Base-by-base conservation (phyloP, 1,140 invertebrate species). In the Riptortus pedestris region DNA sequence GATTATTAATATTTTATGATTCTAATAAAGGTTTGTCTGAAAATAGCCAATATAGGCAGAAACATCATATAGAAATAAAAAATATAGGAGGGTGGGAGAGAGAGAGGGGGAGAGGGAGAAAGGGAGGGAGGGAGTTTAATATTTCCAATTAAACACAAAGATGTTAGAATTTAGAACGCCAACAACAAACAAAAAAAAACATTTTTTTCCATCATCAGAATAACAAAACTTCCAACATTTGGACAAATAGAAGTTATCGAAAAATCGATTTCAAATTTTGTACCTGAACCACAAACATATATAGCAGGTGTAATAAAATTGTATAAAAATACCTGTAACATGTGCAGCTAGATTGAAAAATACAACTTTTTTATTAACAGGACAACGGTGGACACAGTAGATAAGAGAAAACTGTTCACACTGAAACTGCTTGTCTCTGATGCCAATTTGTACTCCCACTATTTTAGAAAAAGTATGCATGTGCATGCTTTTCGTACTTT, bases 391-490 rank as follows among this genome's bases (percentile, higher is more conserved):
- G 14, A 51, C 14, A 51, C 48, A 18, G 48, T 7, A 51, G 48
- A 51, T 51, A 51, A 51, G 20, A 51, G 9, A 51, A 51, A 51
- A 57, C 24, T 57, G 24, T 26, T 24, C 24, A 57, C 52, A 28
- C 24, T 57, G 52, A 16, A 57, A 57, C 52, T 57, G 52, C 52
- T 48, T 7, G 45, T 48, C 45, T 48, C 9, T 48, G 11, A 48
- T 48, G 45, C 45, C 11, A 57, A 57, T 57, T 12, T 24, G 5
- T 57, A 57, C 52, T 11, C 52, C 52, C 52, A 57, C 52, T 57
- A 57, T 24, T 57, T 57, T 57, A 57, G 24, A 57, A 57, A 57
- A 57, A 57, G 52, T 57, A 57, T 57, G 52, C 52, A 18, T 18
- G 52, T n/a, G 24, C 20, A 57, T 57, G 52, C 52, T 57, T 57